These are phyloP conservation scores for Protobothrops mucrosquamatus DNA, from an alignment of 2,113 vertebrate species.

Conservation along the genomic window DNA sequence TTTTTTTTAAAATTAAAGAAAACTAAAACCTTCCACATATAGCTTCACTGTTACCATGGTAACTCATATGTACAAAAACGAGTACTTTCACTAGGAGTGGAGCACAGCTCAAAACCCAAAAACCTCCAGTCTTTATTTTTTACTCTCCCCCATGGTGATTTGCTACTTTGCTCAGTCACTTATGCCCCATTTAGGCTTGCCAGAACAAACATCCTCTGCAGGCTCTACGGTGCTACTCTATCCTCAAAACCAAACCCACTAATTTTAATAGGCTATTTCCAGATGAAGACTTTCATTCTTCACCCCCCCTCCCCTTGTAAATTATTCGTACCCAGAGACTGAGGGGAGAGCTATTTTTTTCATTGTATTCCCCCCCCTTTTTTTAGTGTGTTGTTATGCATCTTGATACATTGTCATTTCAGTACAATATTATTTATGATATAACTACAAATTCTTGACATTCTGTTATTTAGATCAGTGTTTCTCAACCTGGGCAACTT, in stretches of 20 bases:
- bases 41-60: not conserved
- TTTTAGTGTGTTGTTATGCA: not conserved
- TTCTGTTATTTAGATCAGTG: not conserved
- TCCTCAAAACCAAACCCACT: not conserved
- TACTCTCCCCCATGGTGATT: not conserved
- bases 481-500: no score
- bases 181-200: not conserved
- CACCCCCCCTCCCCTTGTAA: not conserved
- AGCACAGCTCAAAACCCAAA: not conserved
- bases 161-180: not conserved
- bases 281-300: not conserved
- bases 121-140: not conserved
- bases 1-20: not conserved
- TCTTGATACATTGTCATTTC: not conserved
- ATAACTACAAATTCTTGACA: not conserved
- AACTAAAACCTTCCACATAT: not conserved
- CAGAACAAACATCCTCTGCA: not conserved
- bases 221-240: no score
- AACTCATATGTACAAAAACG: not conserved
- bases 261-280: not conserved
- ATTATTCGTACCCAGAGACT: not conserved
- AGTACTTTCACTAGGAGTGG: not conserved
- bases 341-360: not conserved
- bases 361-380: not conserved
- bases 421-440: not conserved